Conservation (phyloP, 2,113 vertebrate species). For the Leptobrachium ailaonicum region DNA sequence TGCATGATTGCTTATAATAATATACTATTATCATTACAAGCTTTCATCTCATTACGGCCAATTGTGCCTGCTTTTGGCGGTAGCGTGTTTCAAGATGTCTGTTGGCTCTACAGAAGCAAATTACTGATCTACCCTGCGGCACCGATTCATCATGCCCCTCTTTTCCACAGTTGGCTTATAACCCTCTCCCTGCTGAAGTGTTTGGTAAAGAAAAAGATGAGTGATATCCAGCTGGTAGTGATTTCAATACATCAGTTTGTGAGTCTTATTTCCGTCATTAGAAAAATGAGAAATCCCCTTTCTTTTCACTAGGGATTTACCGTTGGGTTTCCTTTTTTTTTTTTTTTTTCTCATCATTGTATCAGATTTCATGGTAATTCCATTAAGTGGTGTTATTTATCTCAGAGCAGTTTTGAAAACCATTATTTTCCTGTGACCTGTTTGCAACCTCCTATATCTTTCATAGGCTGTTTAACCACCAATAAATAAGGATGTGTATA, state of each 20-base stretch:
- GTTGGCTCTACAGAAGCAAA: background rate
- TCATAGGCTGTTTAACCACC: slow-evolving; percentile 10
- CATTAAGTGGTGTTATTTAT: slow-evolving; percentile 8
- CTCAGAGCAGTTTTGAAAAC: slow-evolving; percentile 13
- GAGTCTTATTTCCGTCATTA: slow-evolving; percentile 14
- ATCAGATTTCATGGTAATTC: slow-evolving; percentile 28
- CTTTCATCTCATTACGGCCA: slow-evolving; percentile 15
- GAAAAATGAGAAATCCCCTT: slow-evolving; percentile 11
- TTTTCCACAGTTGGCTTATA: background rate
- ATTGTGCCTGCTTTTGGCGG: slow-evolving; percentile 24
- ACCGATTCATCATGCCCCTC: too few relatives aligned
- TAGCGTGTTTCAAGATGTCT: slow-evolving; percentile 16
- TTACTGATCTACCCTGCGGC: background rate
- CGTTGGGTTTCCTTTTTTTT: slow-evolving; percentile 14
- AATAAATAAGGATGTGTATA: background rate
- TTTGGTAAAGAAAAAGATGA: background rate
- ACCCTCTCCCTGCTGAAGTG: slow-evolving; percentile 16
- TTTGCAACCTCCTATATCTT: background rate
- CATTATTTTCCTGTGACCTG: slow-evolving; percentile 9
- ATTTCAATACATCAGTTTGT: slow-evolving; percentile 21
- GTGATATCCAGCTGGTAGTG: slow-evolving; percentile 30
- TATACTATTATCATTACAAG: slow-evolving; percentile 40
- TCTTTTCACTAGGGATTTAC: slow-evolving; percentile 14
- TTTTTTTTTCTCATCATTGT: slow-evolving; percentile 8
- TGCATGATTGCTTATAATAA: slow-evolving; percentile 19